These are phyloP conservation scores for Bovichtus variegatus DNA, from an alignment of 2,797 vertebrate genomes.

Conservation along the genomic window DNA sequence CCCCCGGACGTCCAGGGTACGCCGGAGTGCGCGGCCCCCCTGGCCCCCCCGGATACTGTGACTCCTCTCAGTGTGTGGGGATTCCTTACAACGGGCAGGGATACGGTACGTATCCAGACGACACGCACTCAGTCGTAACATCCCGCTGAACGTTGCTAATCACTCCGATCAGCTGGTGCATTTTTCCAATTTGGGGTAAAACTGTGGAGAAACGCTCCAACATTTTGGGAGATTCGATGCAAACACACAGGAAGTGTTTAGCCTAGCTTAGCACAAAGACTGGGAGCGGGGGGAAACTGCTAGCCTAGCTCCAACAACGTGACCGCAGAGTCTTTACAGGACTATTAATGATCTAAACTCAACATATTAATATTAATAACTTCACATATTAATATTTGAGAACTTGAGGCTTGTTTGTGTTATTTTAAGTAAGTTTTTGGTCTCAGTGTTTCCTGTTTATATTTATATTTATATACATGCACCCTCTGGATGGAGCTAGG, in stretches of 20 bases:
- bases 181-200: neutral
- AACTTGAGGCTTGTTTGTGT: too few relatives aligned
- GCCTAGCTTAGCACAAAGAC: conserved; percentile 11
- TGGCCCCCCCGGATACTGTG: conserved; percentile 94
- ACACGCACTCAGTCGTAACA: too few relatives aligned
- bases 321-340: too few relatives aligned
- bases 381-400: neutral
- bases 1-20: conserved; percentile 92
- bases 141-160: neutral
- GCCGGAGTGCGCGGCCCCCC: conserved; percentile 91
- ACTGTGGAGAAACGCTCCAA: neutral
- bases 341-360: too few relatives aligned
- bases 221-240: neutral
- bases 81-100: conserved; percentile 98
- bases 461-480: too few relatives aligned
- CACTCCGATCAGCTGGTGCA: neutral
- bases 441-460: too few relatives aligned
- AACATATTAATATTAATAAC: too few relatives aligned
- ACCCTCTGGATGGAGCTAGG: too few relatives aligned
- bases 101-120: conserved; percentile 95
- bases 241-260: neutral
- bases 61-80: conserved; percentile 96
- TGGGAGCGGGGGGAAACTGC: neutral
- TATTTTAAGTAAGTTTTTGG: too few relatives aligned
- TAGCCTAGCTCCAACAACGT: neutral